Base-by-base conservation (phyloP, 2,888 invertebrate species). In the Thera obeliscata region DNA sequence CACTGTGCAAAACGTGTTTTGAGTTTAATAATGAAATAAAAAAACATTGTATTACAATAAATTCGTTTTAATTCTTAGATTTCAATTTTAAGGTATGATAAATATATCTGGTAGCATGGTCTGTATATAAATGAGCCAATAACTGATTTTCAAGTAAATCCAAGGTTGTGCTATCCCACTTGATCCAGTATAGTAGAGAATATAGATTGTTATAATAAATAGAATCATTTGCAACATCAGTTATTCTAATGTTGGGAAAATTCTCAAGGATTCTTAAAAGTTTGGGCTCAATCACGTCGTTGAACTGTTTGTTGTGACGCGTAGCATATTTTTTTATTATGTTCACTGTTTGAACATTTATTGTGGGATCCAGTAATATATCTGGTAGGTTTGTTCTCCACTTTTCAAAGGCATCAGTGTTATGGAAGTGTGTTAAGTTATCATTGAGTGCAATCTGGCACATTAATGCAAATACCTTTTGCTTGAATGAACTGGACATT, bases 321-420 rank as follows among this genome's bases (percentile, higher is more conserved):
- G 94, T 93, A 33, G 95, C 95, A 80, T 96, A 93, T 71, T 93
- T 90, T 12, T 94, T 93, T 70, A 96, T 87, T 5, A 94, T 94
- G 64, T 94, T 80, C n/a, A 96, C 81, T 3, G 94, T 94, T 74
- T 94, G 87, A 52, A 88, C 81, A 50, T 92, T 91, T 6, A 96
- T 75, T 59, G 82, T 87, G 52, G 89, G 80, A n/a, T 91, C 86
- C 67, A 94, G 86, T 58, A 96, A 84, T 67, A 95, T 89, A 70
- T 94, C 90, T 0, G 96, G 95, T 71, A 96, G 81, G 66, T 91
- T 91, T 66, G 85, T 82, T 0, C 95, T 81, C 94, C 95, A 95
- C 8, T 78, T 78, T 56, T 89, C 82, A 79, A 94, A 95, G 43
- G 82, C 81, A 49, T 87, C 81, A 79, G 80, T 85, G 38, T 77